Conservation (phyloP, 2,888 invertebrate genomes). For the Arctia plantaginis region DNA sequence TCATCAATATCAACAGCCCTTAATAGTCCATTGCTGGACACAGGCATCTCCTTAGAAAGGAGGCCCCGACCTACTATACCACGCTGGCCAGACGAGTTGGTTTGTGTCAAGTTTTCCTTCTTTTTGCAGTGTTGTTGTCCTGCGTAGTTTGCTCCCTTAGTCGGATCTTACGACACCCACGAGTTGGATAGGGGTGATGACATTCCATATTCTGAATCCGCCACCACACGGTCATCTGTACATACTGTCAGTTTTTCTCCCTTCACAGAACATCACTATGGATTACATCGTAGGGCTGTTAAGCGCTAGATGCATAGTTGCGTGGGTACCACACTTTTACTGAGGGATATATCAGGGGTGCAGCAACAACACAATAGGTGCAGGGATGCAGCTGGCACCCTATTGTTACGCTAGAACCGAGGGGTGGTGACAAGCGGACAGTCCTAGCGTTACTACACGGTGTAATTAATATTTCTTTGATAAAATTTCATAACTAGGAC, state of each 20-base stretch:
- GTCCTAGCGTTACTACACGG: conserved; percentile 29
- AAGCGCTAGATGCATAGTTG: conserved; percentile 19
- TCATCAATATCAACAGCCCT: too few species aligned
- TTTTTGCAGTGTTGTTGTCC: too few species aligned
- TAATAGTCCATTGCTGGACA: too few species aligned
- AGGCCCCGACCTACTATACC: too few species aligned
- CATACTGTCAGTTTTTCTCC: not conserved
- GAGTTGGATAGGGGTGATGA: too few species aligned
- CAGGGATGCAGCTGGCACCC: conserved; percentile 63
- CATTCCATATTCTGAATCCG: too few species aligned
- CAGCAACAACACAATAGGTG: conserved; percentile 53
- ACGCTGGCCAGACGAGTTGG: too few species aligned
- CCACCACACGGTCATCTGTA: too few species aligned
- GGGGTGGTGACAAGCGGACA: conserved; percentile 40
- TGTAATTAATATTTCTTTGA: conserved; percentile 30
- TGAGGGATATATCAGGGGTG: conserved; percentile 59
- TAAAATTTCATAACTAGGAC: conserved; percentile 27
- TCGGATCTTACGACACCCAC: too few species aligned
- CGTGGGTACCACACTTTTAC: conserved; percentile 32
- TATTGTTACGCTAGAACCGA: conserved; percentile 32
- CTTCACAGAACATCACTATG: not conserved
- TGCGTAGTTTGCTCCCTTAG: too few species aligned
- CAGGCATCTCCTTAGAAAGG: too few species aligned
- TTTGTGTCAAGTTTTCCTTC: too few species aligned
- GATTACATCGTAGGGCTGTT: not conserved